A percentile compares a stretch with the other conserved stretches of the same genome.
These are phyloP conservation scores for Sminthurinus aureus DNA, from an alignment of 2,888 invertebrate species.

Conservation along the genomic window DNA sequence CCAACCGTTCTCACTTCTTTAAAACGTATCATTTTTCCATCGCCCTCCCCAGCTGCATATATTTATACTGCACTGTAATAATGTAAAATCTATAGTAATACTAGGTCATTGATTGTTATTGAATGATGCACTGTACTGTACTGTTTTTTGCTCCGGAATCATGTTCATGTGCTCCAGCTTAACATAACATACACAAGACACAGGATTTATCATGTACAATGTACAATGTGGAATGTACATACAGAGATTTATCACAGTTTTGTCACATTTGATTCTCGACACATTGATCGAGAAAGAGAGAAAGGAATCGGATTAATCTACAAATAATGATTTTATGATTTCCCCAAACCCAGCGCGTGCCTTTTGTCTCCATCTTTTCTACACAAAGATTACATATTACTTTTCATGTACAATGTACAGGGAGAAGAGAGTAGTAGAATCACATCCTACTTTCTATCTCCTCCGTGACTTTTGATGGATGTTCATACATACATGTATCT, in stretches of 20 bases:
- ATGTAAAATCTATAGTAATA: neutral
- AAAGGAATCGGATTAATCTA: conserved; percentile 39
- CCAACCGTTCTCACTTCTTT: conserved; percentile 17
- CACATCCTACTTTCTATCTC: neutral
- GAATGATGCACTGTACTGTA: neutral
- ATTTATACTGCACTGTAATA: no score
- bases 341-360: conserved; percentile 20
- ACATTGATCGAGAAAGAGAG: neutral
- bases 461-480: conserved; percentile 38
- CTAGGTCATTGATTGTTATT: neutral
- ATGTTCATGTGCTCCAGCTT: no score
- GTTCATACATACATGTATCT: neutral
- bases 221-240: neutral
- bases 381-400: neutral
- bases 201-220: neutral
- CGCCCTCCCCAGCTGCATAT: no score
- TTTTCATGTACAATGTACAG: no score
- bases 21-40: neutral
- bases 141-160: neutral
- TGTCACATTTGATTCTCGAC: conserved; percentile 34
- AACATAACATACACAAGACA: no score
- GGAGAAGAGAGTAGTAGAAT: neutral
- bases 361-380: conserved; percentile 33
- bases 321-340: conserved; percentile 41
- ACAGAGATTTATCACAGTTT: conserved; percentile 22